Base-by-base conservation (phyloP, 2,797 vertebrate genomes). In the Spinus pinus region DNA sequence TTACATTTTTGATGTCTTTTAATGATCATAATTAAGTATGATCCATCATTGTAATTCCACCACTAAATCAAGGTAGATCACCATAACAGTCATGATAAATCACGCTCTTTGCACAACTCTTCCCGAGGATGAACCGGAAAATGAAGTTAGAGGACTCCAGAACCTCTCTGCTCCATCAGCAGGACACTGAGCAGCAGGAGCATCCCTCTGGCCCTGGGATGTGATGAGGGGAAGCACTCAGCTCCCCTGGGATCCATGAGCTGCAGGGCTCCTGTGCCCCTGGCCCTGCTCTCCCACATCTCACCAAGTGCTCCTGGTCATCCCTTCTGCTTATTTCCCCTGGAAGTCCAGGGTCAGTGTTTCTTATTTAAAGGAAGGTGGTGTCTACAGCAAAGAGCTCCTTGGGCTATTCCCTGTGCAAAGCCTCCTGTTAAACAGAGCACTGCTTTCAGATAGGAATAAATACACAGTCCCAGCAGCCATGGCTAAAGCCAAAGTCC, bases 21-120 rank as follows among this genome's bases (percentile, higher is more conserved):
- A 97, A 97, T 97, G 95, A 97, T 97, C 85, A 94, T 97, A 97
- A 97, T 97, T 97, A 97, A 97, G 90, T 89, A 88, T 83, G 83
- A 97, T 98, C 96, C 82, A 97, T 97, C 96, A 97, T 61, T 96
- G 86, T 96, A 97, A 95, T 96, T 97, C 96, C 93, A 91, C 80
- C 89, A 97, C 89, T 97, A 98, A 97, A 97, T 97, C 96, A 98
- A 95, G 87, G 79, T 95, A 94, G 90, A 96, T 96, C 90, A 93
- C 77, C 93, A 77, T 90, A 88, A 93, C 95, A 87, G 92, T 94
- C 86, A 94, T 23, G 91, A 96, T 96, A 96, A 97, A 95, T 97
- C 53, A 93, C 12, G 27, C 88, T 90, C 94, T 87, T 71, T 96
- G 88, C 91, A 94, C 50, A 96, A 93, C 83, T 85, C 16, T 80